phyloP scores from a whole-genome alignment of 2,113 vertebrate genomes.

The Ploceus nigricollis region DNA sequence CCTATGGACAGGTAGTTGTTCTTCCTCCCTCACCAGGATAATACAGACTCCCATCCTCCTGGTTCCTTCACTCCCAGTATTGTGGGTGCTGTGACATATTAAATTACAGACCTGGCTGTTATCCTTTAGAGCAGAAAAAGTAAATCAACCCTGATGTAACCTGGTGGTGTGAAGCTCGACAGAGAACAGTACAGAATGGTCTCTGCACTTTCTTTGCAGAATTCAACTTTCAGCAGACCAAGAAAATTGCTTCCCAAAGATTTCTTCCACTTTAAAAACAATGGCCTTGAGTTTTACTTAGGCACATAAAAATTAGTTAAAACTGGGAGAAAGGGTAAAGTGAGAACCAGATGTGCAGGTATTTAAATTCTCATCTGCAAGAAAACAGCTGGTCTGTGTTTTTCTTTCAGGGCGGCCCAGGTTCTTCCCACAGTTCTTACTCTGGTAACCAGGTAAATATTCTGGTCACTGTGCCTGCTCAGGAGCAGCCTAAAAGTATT shows the following conservation, averaged over 20 bases:
- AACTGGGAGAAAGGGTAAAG: fast-evolving
- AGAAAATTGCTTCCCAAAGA: neutral
- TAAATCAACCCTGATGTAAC: neutral
- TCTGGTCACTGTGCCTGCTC: neutral
- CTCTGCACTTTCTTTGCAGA: neutral
- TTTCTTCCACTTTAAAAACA: neutral
- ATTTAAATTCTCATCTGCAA: neutral
- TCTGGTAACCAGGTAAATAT: conserved; percentile 11
- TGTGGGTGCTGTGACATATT: neutral
- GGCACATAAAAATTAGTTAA: neutral
- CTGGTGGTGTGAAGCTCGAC: neutral
- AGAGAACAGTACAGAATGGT: neutral
- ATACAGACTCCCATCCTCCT: neutral
- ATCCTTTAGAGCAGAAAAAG: neutral
- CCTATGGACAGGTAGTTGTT: conserved; percentile 43
- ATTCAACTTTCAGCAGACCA: neutral
- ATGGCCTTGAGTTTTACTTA: neutral
- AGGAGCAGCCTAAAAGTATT: neutral
- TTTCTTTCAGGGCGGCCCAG: neutral
- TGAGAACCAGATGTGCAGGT: neutral
- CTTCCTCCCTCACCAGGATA: neutral
- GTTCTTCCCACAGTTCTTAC: neutral
- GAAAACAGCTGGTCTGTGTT: neutral
- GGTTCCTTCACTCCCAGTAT: neutral
- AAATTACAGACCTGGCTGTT: neutral